phyloP scores from a whole-genome alignment of 2,113 vertebrate genomes.

The Sterna hirundo region DNA sequence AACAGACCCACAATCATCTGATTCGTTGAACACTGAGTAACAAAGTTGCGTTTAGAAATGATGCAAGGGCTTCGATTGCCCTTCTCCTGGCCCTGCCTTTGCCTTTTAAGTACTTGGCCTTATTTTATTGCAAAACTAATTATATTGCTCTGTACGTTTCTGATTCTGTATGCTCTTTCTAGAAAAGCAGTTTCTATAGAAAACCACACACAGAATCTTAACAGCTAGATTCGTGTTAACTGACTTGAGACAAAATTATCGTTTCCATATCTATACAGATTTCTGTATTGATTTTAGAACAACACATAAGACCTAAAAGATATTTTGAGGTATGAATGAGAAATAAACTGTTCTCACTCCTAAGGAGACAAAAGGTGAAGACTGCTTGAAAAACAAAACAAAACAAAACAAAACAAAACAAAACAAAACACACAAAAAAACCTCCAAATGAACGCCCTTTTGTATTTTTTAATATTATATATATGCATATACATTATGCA shows the following conservation, averaged over 20 bases:
- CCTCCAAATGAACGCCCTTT: neutral
- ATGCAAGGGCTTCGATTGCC: neutral
- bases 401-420: neutral
- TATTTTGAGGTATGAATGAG: neutral
- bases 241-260: neutral
- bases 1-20: neutral
- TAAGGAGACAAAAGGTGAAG: neutral
- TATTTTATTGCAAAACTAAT: neutral
- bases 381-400: neutral
- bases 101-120: neutral
- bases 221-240: neutral
- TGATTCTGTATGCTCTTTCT: neutral
- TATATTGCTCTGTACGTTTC: neutral
- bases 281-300: neutral
- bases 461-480: neutral
- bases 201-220: neutral
- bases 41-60: neutral
- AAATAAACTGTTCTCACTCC: neutral
- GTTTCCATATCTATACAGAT: neutral
- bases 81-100: neutral
- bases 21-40: neutral
- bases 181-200: neutral
- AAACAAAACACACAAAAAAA: no score
- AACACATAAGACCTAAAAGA: neutral
- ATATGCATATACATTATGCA: neutral